Evolutionary conservation across 1,140 invertebrate species (phyloP), one percentile per base, ranked within the genome.

Genomic region (Drosophila repletoides): DNA sequence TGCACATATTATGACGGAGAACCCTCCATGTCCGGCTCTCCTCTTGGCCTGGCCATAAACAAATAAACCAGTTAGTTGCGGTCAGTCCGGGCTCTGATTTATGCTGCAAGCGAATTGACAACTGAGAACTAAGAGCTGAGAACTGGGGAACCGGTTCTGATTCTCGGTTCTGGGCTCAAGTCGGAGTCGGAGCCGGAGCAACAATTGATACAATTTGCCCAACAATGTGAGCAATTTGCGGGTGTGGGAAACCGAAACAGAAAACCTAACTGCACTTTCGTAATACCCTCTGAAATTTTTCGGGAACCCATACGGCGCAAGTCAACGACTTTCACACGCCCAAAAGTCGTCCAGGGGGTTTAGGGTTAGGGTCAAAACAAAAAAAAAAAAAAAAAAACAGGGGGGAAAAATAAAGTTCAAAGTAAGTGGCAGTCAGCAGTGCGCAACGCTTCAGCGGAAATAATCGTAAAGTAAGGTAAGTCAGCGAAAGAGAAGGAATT

Each of bases 171-270:
- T 75, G 63, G 72, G 51, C 58, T 59, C 15, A 1, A 36, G 22
- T 10, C 5, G 33, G 21, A 45, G 67, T 55, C 63, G 59, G 31
- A 72, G 52, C 31, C 36, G 55, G 48, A 12, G 15, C 67, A 71
- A 79, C 77, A 81, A 81, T 83, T 83, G 79, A 84, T 83, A 83
- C 80, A 83, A 83, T 83, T 84, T 83, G 74, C 70, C 55, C n/a
- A 46, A 58, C 51, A 40, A 65, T 56, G 41, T 51, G 46, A 38
- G 53, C 58, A 59, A 76, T 76, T 74, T 81, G 69, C 61, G 67
- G 80, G 80, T 84, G 79, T 84, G 80, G 80, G 80, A 84, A 84
- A 68, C 48, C 55, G 52, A 38, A 21, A 41, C 5, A 14, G 19
- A 24, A 40, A 24, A 19, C 22, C 49, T 21, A 55, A 53, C 58